Base-by-base conservation (phyloP, 2,797 vertebrate genomes). In the Thamnophis elegans region DNA sequence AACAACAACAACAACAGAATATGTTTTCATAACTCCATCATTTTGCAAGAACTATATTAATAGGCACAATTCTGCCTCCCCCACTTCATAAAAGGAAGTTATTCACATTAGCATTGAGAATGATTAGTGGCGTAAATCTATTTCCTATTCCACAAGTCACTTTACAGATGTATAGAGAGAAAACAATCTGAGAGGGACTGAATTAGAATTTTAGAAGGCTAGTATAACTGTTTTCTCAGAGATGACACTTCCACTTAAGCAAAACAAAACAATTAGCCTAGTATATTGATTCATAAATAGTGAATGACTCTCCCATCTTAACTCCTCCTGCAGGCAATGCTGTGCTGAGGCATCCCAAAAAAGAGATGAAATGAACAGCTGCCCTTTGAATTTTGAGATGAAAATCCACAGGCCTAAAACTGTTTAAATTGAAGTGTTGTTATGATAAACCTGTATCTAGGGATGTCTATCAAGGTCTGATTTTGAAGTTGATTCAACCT, bases 1-100 rank as follows among this genome's bases (percentile, higher is more conserved):
- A n/a, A n/a, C n/a, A n/a, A n/a, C n/a, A n/a, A n/a, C n/a, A n/a
- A n/a, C n/a, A n/a, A n/a, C n/a, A n/a, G n/a, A n/a, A n/a, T n/a
- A n/a, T 28, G 13, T 89, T 89, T 89, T 91, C 22, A 68, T 91
- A 89, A 89, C n/a, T 58, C 68, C 28, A 89, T 91, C 42, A 87
- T 28, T 85, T n/a, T 26, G n/a, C 56, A 86, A 54, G 18, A 51
- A 87, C 87, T 78, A 68, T 26, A 51, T 54, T 68, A 36, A 86
- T 85, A 18, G 10, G 1, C 18, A 86, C 11, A 58, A 18, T n/a
- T 13, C 7, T 59, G 25, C 32, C 18, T 73, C 65, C n/a, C 5
- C 14, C 25, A 25, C 5, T 14, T 13, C 36, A 20, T 28, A n/a
- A 54, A 25, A 58, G 1, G 42, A 56, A 58, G 18, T 62, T 58